Percentiles rank a stretch among this genome's conserved stretches.
Evolutionary conservation across 2,888 invertebrate species (phyloP).

Genomic region (Aphodius sticticus): DNA sequence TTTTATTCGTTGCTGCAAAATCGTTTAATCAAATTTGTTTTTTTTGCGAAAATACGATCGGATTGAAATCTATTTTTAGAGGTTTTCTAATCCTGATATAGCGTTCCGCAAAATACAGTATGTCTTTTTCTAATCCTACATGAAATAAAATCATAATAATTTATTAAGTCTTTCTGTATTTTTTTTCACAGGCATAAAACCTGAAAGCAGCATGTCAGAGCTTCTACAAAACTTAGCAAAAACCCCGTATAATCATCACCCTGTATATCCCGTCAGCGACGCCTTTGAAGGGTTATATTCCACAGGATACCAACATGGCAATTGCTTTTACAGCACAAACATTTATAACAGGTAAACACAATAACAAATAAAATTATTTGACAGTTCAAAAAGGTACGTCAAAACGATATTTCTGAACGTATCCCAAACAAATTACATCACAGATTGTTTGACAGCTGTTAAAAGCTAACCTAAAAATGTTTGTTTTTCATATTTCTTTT

Average conservation of each 20-base stretch:
- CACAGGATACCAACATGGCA: slow-evolving; percentile 52
- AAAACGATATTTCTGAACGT: neutral
- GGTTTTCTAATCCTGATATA: too few species aligned
- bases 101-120: too few species aligned
- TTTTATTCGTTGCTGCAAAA: neutral
- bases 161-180: neutral
- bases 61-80: too few species aligned
- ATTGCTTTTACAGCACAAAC: slow-evolving; percentile 54
- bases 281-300: slow-evolving; percentile 55
- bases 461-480: neutral
- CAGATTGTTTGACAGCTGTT: neutral
- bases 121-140: too few species aligned
- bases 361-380: too few species aligned
- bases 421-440: neutral
- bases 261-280: slow-evolving; percentile 47
- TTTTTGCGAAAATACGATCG: neutral
- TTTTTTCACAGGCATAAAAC: slow-evolving; percentile 51
- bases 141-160: too few species aligned
- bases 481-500: too few species aligned
- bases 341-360: slow-evolving; percentile 50
- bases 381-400: too few species aligned
- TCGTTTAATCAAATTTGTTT: neutral
- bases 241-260: slow-evolving; percentile 41
- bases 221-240: slow-evolving; percentile 53
- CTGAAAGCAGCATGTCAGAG: slow-evolving; percentile 52